Conservation (phyloP, 2,888 invertebrate genomes). For the Venusia cambrica region DNA sequence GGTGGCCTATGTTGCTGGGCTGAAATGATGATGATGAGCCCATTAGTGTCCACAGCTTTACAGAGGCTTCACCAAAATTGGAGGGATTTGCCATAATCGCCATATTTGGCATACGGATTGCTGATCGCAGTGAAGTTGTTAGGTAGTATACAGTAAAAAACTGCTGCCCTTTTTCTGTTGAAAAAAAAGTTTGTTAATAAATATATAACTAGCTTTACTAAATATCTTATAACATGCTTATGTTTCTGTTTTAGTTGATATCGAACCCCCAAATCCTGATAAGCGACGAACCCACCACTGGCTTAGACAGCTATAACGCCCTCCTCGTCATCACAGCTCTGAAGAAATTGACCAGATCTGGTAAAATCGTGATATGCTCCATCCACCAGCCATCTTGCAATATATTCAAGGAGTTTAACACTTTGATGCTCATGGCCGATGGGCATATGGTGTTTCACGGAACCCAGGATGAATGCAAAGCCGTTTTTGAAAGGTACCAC, state of each 20-base stretch:
- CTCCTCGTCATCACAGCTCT: conserved; percentile 86
- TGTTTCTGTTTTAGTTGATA: conserved; percentile 81
- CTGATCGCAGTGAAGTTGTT: too few species aligned
- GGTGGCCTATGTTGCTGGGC: too few species aligned
- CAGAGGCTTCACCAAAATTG: too few species aligned
- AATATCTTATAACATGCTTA: background rate
- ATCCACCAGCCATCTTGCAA: conserved; percentile 95
- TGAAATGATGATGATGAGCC: too few species aligned
- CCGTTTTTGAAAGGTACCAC: conserved; percentile 83
- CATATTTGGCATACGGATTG: too few species aligned
- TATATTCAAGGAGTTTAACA: conserved; percentile 88
- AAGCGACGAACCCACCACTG: conserved; percentile 96
- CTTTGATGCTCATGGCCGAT: conserved; percentile 87
- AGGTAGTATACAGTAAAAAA: too few species aligned
- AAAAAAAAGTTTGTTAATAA: too few species aligned
- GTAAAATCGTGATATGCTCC: conserved; percentile 90
- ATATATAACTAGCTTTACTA: too few species aligned
- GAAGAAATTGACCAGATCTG: conserved; percentile 80
- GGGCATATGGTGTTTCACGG: conserved; percentile 90
- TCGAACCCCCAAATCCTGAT: conserved; percentile 93
- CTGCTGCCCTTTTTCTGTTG: too few species aligned
- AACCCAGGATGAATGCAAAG: conserved; percentile 81
- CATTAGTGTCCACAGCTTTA: too few species aligned
- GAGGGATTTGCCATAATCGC: too few species aligned
- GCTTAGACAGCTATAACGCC: conserved; percentile 94